Percentiles rank a stretch among this genome's conserved stretches.
Conservation (phyloP, 2,797 vertebrate genomes). For the Anableps anableps region DNA sequence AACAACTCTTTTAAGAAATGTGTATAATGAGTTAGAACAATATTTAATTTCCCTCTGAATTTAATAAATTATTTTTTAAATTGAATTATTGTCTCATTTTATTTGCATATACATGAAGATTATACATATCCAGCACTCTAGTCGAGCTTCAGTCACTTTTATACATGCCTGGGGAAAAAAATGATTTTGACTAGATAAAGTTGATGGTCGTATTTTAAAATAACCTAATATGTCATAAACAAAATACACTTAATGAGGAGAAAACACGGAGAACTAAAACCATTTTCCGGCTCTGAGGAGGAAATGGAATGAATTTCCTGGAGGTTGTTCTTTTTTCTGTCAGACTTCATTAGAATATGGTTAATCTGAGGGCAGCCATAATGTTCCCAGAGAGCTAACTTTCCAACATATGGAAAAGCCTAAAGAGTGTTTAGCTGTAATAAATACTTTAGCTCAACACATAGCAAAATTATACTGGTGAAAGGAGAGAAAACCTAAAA, state of each 20-base stretch:
- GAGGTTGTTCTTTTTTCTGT: background rate
- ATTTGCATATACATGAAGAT: background rate
- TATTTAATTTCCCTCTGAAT: background rate
- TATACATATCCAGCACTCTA: background rate
- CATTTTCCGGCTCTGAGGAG: background rate
- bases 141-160: background rate
- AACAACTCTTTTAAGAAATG: background rate
- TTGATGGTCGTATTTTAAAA: background rate
- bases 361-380: background rate
- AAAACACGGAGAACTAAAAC: background rate
- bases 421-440: background rate
- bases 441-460: background rate
- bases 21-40: background rate
- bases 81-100: background rate
- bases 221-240: background rate
- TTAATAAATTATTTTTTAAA: background rate
- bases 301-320: background rate
- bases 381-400: too few relatives aligned
- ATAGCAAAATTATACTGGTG: background rate
- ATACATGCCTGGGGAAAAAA: too few relatives aligned
- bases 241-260: background rate
- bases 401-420: slow-evolving; percentile 14
- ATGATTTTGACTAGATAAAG: background rate
- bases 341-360: background rate
- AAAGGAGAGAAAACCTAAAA: fast-evolving